phyloP scores from a whole-genome alignment of 2,888 invertebrate genomes.

The Synanthedon tipuliformis region DNA sequence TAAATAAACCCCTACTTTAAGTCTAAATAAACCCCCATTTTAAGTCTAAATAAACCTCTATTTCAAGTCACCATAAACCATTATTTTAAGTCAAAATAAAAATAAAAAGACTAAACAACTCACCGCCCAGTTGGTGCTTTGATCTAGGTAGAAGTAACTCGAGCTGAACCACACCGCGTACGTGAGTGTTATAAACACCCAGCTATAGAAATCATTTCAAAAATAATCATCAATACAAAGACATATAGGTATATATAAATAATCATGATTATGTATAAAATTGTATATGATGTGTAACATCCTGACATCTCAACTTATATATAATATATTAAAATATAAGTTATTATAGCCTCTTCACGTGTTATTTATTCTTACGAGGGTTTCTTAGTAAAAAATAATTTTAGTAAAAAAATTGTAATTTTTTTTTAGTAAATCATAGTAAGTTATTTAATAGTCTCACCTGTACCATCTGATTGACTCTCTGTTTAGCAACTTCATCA shows the following conservation, averaged over 20 bases:
- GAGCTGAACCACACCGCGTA: slow-evolving; percentile 78
- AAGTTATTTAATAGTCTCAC: slow-evolving; percentile 23
- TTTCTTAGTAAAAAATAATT: no score
- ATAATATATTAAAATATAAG: no score
- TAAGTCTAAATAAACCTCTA: no score
- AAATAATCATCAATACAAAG: no score
- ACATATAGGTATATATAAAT: no score
- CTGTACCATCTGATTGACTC: slow-evolving; percentile 77
- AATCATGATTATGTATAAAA: neutral
- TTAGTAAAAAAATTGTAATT: no score
- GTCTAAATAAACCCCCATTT: no score
- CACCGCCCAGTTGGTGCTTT: slow-evolving; percentile 62
- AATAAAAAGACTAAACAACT: slow-evolving; percentile 13
- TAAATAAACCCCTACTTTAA: no score
- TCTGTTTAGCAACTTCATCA: slow-evolving; percentile 81
- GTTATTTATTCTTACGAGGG: no score
- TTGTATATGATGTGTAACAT: neutral
- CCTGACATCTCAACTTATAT: neutral
- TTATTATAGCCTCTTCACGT: no score
- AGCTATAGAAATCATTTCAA: slow-evolving; percentile 31
- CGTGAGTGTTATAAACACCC: slow-evolving; percentile 77
- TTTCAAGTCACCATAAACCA: no score
- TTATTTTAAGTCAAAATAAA: neutral
- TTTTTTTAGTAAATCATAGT: no score
- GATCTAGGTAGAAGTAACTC: slow-evolving; percentile 81